phyloP scores from a whole-genome alignment of 2,797 vertebrate genomes.

The Antrozous pallidus region DNA sequence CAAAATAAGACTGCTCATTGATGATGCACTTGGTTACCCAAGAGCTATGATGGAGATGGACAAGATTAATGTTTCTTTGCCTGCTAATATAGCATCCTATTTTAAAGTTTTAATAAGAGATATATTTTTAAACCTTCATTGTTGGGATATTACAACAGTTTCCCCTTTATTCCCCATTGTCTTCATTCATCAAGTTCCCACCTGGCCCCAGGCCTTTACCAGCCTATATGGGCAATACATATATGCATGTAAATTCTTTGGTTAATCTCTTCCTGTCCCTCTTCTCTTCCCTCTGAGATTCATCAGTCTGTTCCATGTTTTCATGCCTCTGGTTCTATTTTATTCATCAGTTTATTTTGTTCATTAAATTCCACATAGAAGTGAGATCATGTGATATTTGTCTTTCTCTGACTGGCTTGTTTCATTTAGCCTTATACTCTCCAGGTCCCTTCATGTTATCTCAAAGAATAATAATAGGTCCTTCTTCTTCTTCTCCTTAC shows the following conservation, averaged over 20 bases:
- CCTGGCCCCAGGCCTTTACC: not conserved
- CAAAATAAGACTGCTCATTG: not conserved
- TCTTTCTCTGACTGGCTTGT: not conserved
- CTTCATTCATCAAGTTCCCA: not conserved
- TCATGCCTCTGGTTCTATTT: not conserved
- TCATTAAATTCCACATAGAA: not conserved
- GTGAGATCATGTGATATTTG: not conserved
- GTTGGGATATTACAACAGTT: not conserved
- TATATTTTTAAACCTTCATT: not conserved
- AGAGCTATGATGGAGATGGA: not conserved
- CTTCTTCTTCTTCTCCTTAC: not conserved
- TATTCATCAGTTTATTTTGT: not conserved
- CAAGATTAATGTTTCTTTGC: not conserved
- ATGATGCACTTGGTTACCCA: not conserved
- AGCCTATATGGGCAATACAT: not conserved
- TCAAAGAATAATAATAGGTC: not conserved
- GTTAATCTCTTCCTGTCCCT: not conserved
- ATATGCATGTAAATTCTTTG: not conserved
- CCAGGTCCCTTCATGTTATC: not conserved
- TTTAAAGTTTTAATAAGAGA: not conserved
- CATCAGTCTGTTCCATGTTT: not conserved
- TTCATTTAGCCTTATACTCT: not conserved
- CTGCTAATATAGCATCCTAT: not conserved
- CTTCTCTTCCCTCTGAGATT: not conserved
- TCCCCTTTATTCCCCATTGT: not conserved